Conservation (phyloP, 30 jellyfish, hydroid and myxozoan genomes). For the Hydractinia echinata region DNA sequence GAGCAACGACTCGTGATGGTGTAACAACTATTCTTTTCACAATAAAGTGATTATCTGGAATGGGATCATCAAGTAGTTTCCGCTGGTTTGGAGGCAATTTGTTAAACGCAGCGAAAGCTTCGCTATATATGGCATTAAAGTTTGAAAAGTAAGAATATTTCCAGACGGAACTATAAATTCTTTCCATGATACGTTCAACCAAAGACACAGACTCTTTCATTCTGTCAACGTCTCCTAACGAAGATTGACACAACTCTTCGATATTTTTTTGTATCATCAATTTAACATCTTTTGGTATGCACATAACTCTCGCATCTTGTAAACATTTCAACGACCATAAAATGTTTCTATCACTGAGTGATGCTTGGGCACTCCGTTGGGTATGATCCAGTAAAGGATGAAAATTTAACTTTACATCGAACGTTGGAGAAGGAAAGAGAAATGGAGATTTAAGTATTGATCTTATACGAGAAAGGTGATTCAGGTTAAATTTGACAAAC, state of each 20-base stretch:
- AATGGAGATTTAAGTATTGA: constrained; percentile 28
- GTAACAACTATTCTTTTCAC: constrained; percentile 54
- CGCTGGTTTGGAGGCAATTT: constrained; percentile 30
- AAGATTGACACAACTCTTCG: not conserved
- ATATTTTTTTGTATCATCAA: not conserved
- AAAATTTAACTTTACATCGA: constrained; percentile 28
- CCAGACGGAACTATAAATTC: not conserved
- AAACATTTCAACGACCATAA: constrained; percentile 37
- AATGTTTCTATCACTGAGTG: not conserved
- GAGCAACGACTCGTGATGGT: constrained; percentile 48
- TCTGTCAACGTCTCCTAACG: not conserved
- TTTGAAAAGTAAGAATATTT: constrained; percentile 25
- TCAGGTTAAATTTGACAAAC: constrained; percentile 19
- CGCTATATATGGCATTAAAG: constrained; percentile 17
- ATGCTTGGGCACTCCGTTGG: not conserved
- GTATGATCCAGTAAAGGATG: not conserved
- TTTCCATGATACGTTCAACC: constrained; percentile 1
- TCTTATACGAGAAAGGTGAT: constrained; percentile 14
- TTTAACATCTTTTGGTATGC: constrained; percentile 33
- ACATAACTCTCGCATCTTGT: constrained; percentile 24
- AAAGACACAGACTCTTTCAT: not conserved
- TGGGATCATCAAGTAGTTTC: constrained; percentile 15
- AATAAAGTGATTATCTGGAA: constrained; percentile 42
- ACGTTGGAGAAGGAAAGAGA: constrained; percentile 34
- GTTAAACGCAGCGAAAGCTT: not conserved